Base-by-base conservation (phyloP, 2,797 vertebrate species). In the Coregonus suidteri region DNA sequence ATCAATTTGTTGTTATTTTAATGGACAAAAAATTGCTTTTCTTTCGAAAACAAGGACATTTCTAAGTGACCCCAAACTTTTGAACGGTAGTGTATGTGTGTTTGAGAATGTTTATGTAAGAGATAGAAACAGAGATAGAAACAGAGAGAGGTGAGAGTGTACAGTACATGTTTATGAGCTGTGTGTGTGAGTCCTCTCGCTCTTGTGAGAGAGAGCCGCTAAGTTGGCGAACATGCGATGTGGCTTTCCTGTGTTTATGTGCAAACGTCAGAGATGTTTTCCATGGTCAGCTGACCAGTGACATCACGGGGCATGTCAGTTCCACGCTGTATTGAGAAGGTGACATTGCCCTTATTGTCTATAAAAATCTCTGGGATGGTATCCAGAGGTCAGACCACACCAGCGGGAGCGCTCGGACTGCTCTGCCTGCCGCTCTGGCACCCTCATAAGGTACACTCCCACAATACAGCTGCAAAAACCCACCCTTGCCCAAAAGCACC, bases 301-400 rank as follows among this genome's bases (percentile, higher is more conserved):
- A 88, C 79, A 81, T 90, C 77, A 79, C 71, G 78, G 88, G 85
- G 83, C 81, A 53, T 84, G 88, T 87, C 82, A 88, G 84, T 83
- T 76, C 74, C 77, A 75, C 31, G 14, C 70, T 74, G 81, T 76
- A 79, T 81, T 83, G 84, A 83, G 87, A 88, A 89, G 85, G 83
- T 88, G 88, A 91, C 88, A 85, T 80, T 74, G 73, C 78, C 72
- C 79, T 82, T 72, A 72, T 65, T n/a, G 77, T 84, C 85, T 82
- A 82, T 84, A 90, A 90, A 90, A 87, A 87, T 79, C 71, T 79
- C 70, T 34, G 75, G 71, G 77, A 78, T 83, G 82, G 87, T 89
- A 82, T 75, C 65, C 82, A 86, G 75, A 76, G 82, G 87, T 77
- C 80, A 79, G 80, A 84, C 80, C 80, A 82, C 79, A 86, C 76